phyloP scores from a whole-genome alignment of 2,888 invertebrate species.

The Phengaris arion region DNA sequence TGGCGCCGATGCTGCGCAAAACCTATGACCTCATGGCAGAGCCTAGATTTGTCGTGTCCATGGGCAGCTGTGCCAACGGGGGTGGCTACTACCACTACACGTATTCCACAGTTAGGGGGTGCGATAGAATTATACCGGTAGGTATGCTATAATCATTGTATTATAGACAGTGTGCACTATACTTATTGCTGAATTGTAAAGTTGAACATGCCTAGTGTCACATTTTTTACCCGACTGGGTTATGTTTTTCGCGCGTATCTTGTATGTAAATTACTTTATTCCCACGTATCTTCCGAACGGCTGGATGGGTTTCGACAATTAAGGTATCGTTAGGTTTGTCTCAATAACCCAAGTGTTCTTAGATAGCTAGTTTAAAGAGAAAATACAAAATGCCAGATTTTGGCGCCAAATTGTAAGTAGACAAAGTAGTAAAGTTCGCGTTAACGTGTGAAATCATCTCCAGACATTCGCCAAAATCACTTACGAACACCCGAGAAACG shows the following conservation, averaged over 20 bases:
- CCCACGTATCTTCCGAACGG: too few relatives aligned
- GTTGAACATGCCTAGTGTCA: too few relatives aligned
- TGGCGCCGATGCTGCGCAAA: slow-evolving; percentile 98
- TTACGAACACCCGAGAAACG: not conserved
- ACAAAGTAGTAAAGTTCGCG: not conserved
- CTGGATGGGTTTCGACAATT: too few relatives aligned
- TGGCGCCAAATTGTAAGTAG: too few relatives aligned
- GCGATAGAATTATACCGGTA: slow-evolving; percentile 67
- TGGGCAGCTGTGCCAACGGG: slow-evolving; percentile 99
- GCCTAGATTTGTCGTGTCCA: slow-evolving; percentile 98
- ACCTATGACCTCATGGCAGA: slow-evolving; percentile 99
- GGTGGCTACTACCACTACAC: slow-evolving; percentile 99
- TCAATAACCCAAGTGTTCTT: too few relatives aligned
- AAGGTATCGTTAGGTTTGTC: too few relatives aligned
- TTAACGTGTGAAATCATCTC: not conserved
- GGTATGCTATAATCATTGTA: slow-evolving; percentile 42
- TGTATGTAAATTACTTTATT: too few relatives aligned
- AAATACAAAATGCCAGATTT: too few relatives aligned
- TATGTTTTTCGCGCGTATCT: too few relatives aligned
- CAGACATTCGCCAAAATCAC: not conserved
- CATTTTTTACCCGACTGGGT: too few relatives aligned
- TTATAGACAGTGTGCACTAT: not conserved
- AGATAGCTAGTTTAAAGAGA: too few relatives aligned
- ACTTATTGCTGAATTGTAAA: too few relatives aligned
- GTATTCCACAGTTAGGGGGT: slow-evolving; percentile 91